A percentile compares a stretch with the other conserved stretches of the same genome.
These are phyloP conservation scores for Micropoecilia bifurca DNA, from an alignment of 2,797 vertebrate genomes.

Conservation along the genomic window DNA sequence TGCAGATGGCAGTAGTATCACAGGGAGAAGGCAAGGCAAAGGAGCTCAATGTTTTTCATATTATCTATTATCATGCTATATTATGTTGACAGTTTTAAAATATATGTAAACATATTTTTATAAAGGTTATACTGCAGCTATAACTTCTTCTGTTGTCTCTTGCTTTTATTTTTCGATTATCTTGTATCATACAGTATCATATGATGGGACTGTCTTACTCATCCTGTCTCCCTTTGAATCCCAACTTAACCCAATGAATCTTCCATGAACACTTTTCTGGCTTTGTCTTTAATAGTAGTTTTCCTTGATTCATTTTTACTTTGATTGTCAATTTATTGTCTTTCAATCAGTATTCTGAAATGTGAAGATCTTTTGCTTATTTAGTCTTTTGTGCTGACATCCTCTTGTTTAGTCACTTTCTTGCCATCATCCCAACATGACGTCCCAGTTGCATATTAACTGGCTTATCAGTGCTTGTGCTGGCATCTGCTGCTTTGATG, in stretches of 20 bases:
- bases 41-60: too few species aligned
- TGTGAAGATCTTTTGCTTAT: not conserved
- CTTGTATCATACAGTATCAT: too few species aligned
- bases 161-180: too few species aligned
- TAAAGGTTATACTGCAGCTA: too few species aligned
- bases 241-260: not conserved
- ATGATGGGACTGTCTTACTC: too few species aligned
- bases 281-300: not conserved
- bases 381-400: not conserved
- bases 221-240: too few species aligned
- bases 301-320: not conserved
- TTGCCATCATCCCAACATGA: constrained; percentile 29
- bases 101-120: too few species aligned
- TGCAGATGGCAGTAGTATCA: too few species aligned
- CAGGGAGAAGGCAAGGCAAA: too few species aligned
- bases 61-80: too few species aligned
- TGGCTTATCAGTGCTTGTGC: constrained; percentile 93
- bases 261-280: not conserved
- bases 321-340: not conserved
- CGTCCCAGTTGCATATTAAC: constrained; percentile 88
- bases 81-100: too few species aligned
- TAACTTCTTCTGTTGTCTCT: too few species aligned
- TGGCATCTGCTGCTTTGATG: constrained; percentile 98
- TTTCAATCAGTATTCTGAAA: not conserved
- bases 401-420: not conserved